These are phyloP conservation scores for Ispidina lecontei DNA, from an alignment of 2,797 vertebrate species.

Conservation along the genomic window DNA sequence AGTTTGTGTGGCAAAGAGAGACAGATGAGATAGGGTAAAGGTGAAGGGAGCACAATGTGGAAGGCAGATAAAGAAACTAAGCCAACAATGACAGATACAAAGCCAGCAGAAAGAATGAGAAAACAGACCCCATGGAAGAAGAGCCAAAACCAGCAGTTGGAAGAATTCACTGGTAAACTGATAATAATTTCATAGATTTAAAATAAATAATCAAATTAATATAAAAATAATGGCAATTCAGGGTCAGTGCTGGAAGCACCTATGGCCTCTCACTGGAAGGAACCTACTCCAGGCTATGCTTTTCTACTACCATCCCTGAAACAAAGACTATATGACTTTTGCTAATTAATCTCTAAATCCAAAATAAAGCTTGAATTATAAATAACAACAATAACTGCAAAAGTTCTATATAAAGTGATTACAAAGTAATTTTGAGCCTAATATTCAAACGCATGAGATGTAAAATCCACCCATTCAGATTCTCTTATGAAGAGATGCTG, in stretches of 20 bases:
- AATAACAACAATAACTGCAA: neutral
- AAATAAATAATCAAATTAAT: slow-evolving; percentile 38
- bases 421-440: slow-evolving; percentile 23
- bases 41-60: neutral
- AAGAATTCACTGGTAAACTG: slow-evolving; percentile 4
- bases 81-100: neutral
- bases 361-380: neutral
- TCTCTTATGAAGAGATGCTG: neutral
- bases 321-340: neutral
- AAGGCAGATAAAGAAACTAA: neutral
- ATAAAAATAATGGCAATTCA: slow-evolving; percentile 1
- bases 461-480: slow-evolving; percentile 20
- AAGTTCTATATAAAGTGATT: neutral
- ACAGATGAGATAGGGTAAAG: neutral
- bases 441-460: neutral
- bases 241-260: neutral
- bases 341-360: slow-evolving; percentile 23
- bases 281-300: neutral
- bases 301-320: neutral
- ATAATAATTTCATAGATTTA: neutral
- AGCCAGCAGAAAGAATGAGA: neutral
- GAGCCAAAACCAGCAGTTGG: neutral
- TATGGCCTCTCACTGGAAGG: neutral
- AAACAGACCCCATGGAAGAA: neutral
- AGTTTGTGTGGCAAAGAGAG: neutral